Percentiles rank a stretch among this genome's conserved stretches.
phyloP scores from a whole-genome alignment of 2,888 invertebrate species.

The Drosophila hamatofila region DNA sequence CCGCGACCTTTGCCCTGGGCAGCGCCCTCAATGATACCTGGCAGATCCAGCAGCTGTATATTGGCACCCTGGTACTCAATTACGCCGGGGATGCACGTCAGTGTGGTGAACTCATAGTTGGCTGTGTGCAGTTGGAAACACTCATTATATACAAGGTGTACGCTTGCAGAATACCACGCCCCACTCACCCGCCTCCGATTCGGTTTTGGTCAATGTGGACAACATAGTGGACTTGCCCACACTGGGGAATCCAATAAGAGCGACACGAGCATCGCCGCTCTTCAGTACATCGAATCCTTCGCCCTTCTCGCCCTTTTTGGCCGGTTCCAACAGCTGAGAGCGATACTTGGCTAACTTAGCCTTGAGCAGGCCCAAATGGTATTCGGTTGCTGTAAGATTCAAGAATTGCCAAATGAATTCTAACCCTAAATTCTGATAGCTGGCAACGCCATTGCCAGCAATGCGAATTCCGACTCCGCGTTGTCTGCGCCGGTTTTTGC shows the following conservation, averaged over 20 bases:
- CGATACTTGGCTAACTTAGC: conserved; percentile 98
- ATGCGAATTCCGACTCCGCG: conserved; percentile 50
- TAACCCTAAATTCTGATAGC: conserved; percentile 78
- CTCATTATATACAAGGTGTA: neutral
- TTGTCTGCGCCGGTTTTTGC: conserved; percentile 49
- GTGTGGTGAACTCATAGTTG: conserved; percentile 98
- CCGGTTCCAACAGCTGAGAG: conserved; percentile 96
- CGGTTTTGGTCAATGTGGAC: conserved; percentile 97
- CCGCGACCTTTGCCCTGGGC: conserved; percentile 97
- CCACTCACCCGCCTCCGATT: conserved; percentile 91
- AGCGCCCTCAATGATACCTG: conserved; percentile 99
- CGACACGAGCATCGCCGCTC: conserved; percentile 99
- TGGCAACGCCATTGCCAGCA: conserved; percentile 59
- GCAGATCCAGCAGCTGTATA: conserved; percentile 98
- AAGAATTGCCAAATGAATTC: conserved; percentile 47
- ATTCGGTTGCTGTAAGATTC: conserved; percentile 94
- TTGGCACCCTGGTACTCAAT: conserved; percentile 99
- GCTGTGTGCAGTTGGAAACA: conserved; percentile 86
- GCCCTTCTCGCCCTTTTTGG: conserved; percentile 97
- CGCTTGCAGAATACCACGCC: neutral
- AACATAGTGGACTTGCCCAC: conserved; percentile 93
- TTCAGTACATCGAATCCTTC: conserved; percentile 99
- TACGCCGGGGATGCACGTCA: conserved; percentile 99
- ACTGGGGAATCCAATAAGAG: conserved; percentile 99
- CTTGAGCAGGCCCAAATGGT: conserved; percentile 98